phyloP scores from a whole-genome alignment of 2,797 vertebrate species.

The Ambastaia sidthimunki region DNA sequence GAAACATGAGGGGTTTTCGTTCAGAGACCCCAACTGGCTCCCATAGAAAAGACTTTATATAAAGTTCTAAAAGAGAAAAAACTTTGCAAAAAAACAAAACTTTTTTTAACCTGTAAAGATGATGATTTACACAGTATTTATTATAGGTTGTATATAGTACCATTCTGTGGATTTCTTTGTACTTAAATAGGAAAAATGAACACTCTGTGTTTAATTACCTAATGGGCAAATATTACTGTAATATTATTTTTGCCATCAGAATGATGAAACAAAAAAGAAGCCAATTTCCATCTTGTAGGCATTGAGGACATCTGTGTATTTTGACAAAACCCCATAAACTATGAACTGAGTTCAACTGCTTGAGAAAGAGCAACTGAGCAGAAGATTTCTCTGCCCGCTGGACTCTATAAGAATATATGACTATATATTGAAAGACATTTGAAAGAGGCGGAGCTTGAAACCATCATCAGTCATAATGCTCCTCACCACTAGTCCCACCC shows the following conservation, averaged over 20 bases:
- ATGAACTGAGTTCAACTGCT: slow-evolving; percentile 33
- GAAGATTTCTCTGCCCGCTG: background rate
- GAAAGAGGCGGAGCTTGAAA: background rate
- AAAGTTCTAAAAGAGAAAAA: slow-evolving; percentile 51
- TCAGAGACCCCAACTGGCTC: slow-evolving; percentile 3
- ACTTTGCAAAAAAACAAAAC: slow-evolving; percentile 59
- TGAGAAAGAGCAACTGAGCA: background rate
- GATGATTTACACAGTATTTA: slow-evolving; percentile 88
- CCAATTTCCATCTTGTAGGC: slow-evolving; percentile 66
- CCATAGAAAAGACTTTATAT: slow-evolving; percentile 70
- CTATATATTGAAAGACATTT: slow-evolving; percentile 12
- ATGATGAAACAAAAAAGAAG: slow-evolving; percentile 33
- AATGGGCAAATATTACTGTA: slow-evolving; percentile 80
- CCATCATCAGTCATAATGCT: slow-evolving; percentile 18
- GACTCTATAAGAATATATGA: slow-evolving; percentile 12
- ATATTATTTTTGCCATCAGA: slow-evolving; percentile 76
- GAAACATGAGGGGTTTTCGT: slow-evolving; percentile 85
- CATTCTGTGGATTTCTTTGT: slow-evolving; percentile 85
- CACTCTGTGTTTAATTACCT: slow-evolving; percentile 81
- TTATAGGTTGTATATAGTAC: slow-evolving; percentile 91
- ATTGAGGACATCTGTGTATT: slow-evolving; percentile 56
- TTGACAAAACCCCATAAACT: slow-evolving; percentile 63
- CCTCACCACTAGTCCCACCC: slow-evolving; percentile 30
- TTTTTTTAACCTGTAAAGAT: slow-evolving; percentile 70
- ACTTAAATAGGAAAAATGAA: slow-evolving; percentile 76